phyloP scores from a whole-genome alignment of 2,113 vertebrate genomes.

The Cercocebus atys region DNA sequence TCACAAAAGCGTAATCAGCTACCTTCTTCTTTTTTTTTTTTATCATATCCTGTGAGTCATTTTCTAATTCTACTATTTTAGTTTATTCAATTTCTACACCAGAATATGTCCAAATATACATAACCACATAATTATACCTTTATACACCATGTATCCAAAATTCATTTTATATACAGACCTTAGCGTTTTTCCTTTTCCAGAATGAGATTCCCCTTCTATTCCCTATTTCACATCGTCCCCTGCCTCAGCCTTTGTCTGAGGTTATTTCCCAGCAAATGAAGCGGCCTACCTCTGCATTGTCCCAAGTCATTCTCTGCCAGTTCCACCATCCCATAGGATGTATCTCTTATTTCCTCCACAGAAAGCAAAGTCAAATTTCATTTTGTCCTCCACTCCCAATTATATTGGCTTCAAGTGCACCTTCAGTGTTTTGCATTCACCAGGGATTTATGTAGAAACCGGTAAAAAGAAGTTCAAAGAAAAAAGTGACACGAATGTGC shows the following conservation, averaged over 20 bases:
- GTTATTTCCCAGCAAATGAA: background rate
- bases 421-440: background rate
- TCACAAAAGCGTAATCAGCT: background rate
- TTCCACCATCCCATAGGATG: background rate
- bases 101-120: constrained; percentile 52
- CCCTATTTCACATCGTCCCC: background rate
- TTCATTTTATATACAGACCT: background rate
- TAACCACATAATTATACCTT: constrained; percentile 15
- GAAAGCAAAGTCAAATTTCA: background rate
- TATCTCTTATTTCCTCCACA: background rate
- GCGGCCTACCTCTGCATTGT: background rate
- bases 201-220: background rate
- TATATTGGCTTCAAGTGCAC: background rate
- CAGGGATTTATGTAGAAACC: background rate
- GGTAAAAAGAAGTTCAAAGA: constrained; percentile 13
- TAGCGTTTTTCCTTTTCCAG: background rate
- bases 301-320: background rate
- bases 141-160: constrained; percentile 17
- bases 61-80: background rate
- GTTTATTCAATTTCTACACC: background rate
- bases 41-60: background rate
- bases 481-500: constrained; percentile 14
- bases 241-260: background rate
- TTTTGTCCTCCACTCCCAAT: background rate
- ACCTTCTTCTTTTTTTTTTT: background rate